Conservation (phyloP, 2,797 vertebrate species). For the Rhinophrynus dorsalis region DNA sequence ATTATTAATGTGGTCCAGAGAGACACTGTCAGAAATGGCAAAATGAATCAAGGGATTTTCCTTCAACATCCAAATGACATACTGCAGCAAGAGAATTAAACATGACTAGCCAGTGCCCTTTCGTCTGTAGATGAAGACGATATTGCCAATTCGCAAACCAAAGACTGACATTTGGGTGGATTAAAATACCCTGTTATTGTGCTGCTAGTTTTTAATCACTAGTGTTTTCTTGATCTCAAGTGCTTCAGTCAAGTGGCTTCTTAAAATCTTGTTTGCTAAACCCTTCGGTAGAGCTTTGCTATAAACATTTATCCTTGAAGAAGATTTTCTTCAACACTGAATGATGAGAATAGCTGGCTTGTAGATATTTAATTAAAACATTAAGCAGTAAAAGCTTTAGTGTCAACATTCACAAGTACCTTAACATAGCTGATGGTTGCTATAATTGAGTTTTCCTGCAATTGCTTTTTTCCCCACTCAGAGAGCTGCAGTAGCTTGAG, state of each 20-base stretch:
- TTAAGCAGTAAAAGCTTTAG: slow-evolving; percentile 67
- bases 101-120: slow-evolving; percentile 78
- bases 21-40: slow-evolving; percentile 79
- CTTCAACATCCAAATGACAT: slow-evolving; percentile 74
- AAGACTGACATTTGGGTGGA: slow-evolving; percentile 74
- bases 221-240: slow-evolving; percentile 67
- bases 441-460: slow-evolving; percentile 69
- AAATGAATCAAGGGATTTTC: slow-evolving; percentile 75
- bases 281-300: slow-evolving; percentile 65
- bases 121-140: slow-evolving; percentile 71
- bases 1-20: slow-evolving; percentile 78
- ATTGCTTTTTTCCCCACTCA: slow-evolving; percentile 56
- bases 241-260: slow-evolving; percentile 59
- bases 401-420: slow-evolving; percentile 71
- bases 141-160: slow-evolving; percentile 72
- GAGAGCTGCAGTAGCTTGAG: slow-evolving; percentile 66
- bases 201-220: slow-evolving; percentile 67
- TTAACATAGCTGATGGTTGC: slow-evolving; percentile 59
- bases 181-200: slow-evolving; percentile 70
- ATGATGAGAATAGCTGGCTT: slow-evolving; percentile 68
- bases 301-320: slow-evolving; percentile 74
- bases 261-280: slow-evolving; percentile 69
- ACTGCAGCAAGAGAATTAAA: slow-evolving; percentile 73
- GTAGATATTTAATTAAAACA: slow-evolving; percentile 82
- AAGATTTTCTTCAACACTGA: slow-evolving; percentile 66